Conservation (phyloP, 1,140 invertebrate species). For the Magallana gigas region DNA sequence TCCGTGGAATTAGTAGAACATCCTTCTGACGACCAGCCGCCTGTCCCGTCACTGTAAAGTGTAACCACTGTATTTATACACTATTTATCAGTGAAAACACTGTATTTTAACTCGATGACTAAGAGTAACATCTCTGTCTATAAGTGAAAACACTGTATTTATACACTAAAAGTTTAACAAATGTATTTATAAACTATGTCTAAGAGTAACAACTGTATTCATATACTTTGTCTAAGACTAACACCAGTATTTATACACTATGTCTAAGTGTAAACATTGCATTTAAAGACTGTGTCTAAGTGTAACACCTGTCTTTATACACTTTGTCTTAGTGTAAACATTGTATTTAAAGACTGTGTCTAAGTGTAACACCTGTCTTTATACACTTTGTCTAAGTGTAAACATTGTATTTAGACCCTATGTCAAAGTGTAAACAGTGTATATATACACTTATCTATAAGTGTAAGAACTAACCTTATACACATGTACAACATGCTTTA, state of each 20-base stretch:
- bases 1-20: constrained; percentile 11
- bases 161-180: not conserved
- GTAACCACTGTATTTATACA: not conserved
- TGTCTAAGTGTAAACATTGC: not conserved
- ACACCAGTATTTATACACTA: not conserved
- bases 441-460: too few species aligned
- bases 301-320: not conserved
- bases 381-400: too few species aligned
- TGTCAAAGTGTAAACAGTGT: too few species aligned
- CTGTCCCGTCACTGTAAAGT: not conserved
- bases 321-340: not conserved
- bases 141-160: not conserved
- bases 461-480: too few species aligned
- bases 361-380: too few species aligned
- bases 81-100: not conserved
- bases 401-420: too few species aligned
- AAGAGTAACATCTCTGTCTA: too few species aligned
- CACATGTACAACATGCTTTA: too few species aligned
- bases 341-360: too few species aligned
- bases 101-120: not conserved
- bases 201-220: too few species aligned
- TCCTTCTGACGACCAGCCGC: constrained; percentile 1
- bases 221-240: not conserved
- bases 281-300: too few species aligned
- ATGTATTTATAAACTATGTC: too few species aligned